Evolutionary conservation across 2,113 vertebrate species (phyloP).

Genomic region (Paramisgurnus dabryanus): DNA sequence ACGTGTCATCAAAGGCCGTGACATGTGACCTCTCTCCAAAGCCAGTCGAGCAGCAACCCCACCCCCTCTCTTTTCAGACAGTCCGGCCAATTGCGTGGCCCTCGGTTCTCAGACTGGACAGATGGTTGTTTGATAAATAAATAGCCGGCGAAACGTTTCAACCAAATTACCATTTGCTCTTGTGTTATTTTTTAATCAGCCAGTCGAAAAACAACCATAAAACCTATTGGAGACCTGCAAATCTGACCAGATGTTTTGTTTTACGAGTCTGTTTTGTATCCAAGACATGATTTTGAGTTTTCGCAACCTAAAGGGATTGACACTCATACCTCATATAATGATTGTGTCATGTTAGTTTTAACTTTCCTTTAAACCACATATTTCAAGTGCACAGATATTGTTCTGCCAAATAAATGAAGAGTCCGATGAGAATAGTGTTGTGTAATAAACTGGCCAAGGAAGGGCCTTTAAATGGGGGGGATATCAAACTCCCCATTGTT

Average conservation of each 20-base stretch:
- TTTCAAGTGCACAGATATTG: constrained; percentile 26
- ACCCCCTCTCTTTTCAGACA: constrained; percentile 71
- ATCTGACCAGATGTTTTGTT: neutral
- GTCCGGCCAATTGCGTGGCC: constrained; percentile 73
- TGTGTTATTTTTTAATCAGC: neutral
- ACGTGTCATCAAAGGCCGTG: constrained; percentile 77
- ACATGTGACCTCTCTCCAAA: constrained; percentile 81
- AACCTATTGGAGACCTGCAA: neutral
- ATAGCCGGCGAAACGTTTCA: constrained; percentile 39
- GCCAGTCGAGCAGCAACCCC: constrained; percentile 68
- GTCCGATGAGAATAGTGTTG: constrained; percentile 21
- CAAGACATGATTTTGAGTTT: neutral
- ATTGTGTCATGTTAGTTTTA: constrained; percentile 18
- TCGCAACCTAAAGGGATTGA: neutral
- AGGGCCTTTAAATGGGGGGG: constrained; percentile 64
- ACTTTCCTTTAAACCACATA: constrained; percentile 21
- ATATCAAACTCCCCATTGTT: constrained; percentile 72
- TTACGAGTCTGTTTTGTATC: neutral
- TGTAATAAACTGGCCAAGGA: constrained; percentile 55
- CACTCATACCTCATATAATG: neutral
- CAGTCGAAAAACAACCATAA: neutral
- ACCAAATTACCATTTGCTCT: neutral
- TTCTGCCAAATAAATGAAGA: constrained; percentile 26
- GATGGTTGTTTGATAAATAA: constrained; percentile 74
- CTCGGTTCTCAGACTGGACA: constrained; percentile 69